phyloP scores from a whole-genome alignment of 2,113 vertebrate species.

The Catharus bicknelli region DNA sequence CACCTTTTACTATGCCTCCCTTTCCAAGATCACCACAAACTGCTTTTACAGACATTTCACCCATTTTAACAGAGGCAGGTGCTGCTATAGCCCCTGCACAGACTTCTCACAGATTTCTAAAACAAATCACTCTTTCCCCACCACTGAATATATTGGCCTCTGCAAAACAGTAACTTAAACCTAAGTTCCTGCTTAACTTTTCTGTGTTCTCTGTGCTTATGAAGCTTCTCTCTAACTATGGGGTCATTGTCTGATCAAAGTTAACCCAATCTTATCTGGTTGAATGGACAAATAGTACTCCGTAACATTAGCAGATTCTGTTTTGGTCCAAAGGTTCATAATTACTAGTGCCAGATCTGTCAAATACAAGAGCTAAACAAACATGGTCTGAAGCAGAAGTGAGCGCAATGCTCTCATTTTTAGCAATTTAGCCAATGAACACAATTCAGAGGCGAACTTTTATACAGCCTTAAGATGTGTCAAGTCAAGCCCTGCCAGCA shows the following conservation, averaged over 20 bases:
- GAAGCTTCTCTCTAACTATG: neutral
- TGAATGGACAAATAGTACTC: neutral
- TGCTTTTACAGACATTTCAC: neutral
- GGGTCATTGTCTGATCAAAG: neutral
- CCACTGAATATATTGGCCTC: neutral
- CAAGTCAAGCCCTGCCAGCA: neutral
- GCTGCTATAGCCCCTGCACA: neutral
- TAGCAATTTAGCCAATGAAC: neutral
- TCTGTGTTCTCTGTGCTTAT: neutral
- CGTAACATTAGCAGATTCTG: neutral
- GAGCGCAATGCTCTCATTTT: neutral
- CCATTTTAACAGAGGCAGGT: fast-evolving
- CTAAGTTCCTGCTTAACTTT: neutral
- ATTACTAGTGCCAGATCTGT: neutral
- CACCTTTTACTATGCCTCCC: neutral
- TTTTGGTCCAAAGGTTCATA: neutral
- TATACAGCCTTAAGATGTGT: neutral
- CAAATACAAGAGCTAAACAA: neutral
- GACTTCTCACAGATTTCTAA: neutral
- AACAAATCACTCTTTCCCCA: neutral
- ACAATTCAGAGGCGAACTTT: neutral
- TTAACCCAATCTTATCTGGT: neutral
- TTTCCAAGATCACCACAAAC: neutral
- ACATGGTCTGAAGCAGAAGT: neutral
- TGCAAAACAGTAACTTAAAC: neutral